Conservation (phyloP, 2,113 vertebrate genomes). For the Paradisaea rubra region DNA sequence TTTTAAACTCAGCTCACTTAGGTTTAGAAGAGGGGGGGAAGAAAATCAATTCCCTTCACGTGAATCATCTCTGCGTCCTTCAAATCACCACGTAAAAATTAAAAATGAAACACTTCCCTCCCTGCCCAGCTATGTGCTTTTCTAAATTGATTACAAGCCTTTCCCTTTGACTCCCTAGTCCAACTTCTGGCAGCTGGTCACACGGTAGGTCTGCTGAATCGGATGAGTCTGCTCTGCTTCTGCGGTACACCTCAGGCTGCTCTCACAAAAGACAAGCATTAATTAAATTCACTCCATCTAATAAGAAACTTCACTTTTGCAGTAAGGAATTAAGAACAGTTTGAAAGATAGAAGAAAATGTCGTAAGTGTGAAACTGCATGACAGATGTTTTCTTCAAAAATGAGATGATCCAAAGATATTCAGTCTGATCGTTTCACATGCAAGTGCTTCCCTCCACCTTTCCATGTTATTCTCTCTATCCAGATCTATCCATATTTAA, state of each 20-base stretch:
- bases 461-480: background rate
- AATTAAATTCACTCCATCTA: background rate
- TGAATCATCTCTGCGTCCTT: background rate
- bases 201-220: background rate
- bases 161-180: background rate
- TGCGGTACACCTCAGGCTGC: background rate
- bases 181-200: slow-evolving; percentile 12
- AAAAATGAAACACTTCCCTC: background rate
- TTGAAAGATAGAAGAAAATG: background rate
- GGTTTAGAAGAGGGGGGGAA: background rate
- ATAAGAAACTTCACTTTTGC: background rate
- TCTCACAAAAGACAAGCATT: background rate
- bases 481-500: background rate
- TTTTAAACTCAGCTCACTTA: slow-evolving; percentile 4
- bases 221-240: background rate
- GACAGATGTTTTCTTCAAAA: background rate
- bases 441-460: background rate
- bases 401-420: background rate
- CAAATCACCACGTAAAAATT: background rate
- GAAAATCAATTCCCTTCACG: background rate
- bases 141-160: background rate
- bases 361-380: background rate
- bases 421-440: background rate
- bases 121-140: background rate
- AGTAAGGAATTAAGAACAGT: background rate